Percentiles rank a stretch among this genome's conserved stretches.
phyloP scores from a whole-genome alignment of 2,113 vertebrate genomes.

The Diphyllodes magnificus region DNA sequence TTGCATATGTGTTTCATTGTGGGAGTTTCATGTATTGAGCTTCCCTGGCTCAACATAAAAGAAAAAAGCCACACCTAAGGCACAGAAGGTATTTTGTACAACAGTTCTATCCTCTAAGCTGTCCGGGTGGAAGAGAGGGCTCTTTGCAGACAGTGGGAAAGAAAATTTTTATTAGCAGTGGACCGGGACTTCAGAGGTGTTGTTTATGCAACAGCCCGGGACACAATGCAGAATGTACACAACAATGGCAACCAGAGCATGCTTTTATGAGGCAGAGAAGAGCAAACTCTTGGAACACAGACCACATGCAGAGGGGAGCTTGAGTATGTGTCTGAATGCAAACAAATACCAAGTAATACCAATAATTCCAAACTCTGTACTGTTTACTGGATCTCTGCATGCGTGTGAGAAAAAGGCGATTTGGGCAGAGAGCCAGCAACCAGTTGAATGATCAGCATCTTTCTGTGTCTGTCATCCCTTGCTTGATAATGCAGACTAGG shows the following conservation, averaged over 20 bases:
- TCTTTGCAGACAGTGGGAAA: not conserved
- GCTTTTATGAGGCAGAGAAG: not conserved
- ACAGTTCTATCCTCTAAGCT: not conserved
- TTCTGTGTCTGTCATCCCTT: not conserved
- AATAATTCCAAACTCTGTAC: not conserved
- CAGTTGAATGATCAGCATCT: not conserved
- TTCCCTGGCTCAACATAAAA: not conserved
- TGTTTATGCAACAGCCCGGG: not conserved
- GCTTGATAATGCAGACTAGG: not conserved
- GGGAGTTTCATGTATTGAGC: not conserved
- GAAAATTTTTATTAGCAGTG: not conserved
- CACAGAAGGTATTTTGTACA: not conserved
- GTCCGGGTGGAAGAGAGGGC: not conserved
- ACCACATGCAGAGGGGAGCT: not conserved
- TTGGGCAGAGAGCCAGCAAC: not conserved
- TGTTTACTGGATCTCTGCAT: not conserved
- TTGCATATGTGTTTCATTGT: not conserved
- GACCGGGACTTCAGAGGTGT: not conserved
- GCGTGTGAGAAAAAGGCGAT: not conserved
- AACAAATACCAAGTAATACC: not conserved
- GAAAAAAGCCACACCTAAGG: not conserved
- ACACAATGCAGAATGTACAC: not conserved
- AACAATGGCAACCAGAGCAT: not conserved
- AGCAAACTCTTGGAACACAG: not conserved
- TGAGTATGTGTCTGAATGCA: not conserved